Evolutionary conservation across 2,888 invertebrate genomes (phyloP).

Genomic region (Smittia aterrima): DNA sequence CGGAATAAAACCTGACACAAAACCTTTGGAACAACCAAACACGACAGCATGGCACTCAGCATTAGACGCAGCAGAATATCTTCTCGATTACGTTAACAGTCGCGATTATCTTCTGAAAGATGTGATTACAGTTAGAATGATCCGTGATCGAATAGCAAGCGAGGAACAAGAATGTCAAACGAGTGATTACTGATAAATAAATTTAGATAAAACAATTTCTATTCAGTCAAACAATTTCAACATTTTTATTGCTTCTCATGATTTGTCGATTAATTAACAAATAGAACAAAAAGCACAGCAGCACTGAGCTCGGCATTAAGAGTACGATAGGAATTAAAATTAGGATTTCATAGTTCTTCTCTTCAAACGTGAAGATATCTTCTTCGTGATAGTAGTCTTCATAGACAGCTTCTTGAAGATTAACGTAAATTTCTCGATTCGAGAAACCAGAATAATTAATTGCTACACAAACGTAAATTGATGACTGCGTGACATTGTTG

Average conservation of each 20-base stretch:
- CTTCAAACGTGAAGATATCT: not conserved
- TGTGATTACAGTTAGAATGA: conserved; percentile 3
- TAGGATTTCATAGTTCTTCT: conserved; percentile 22
- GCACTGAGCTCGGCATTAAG: not conserved
- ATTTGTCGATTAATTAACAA: conserved; percentile 21
- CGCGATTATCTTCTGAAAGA: conserved; percentile 7
- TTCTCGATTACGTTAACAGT: not conserved
- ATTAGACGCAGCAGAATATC: not conserved
- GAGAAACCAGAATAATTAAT: conserved; percentile 51
- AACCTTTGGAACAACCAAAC: too few relatives aligned
- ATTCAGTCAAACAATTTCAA: not conserved
- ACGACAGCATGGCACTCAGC: not conserved
- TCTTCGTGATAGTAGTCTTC: not conserved
- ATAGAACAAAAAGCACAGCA: conserved; percentile 10
- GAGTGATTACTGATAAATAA: not conserved
- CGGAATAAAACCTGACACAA: not conserved
- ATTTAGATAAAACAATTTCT: too few relatives aligned
- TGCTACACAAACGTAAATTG: conserved; percentile 52
- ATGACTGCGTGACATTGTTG: conserved; percentile 47
- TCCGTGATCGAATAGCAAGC: conserved; percentile 16
- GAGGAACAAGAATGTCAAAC: not conserved
- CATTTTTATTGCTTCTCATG: not conserved
- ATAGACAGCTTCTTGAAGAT: not conserved
- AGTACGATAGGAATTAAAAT: conserved; percentile 29
- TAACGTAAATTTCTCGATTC: conserved; percentile 46